Conservation (phyloP, 2,888 invertebrate genomes). For the Aphidoletes aphidimyza region DNA sequence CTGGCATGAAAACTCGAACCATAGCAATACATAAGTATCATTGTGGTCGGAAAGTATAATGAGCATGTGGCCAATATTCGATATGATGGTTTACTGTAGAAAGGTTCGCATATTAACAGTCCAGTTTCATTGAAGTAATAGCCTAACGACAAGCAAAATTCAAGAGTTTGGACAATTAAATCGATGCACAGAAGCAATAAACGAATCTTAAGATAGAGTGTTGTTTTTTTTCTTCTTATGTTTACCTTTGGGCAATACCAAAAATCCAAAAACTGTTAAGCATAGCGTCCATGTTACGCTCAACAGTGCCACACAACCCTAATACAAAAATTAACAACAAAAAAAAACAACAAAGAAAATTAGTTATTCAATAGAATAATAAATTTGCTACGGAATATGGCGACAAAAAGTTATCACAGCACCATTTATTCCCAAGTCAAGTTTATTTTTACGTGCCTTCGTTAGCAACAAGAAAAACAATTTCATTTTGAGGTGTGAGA, state of each 20-base stretch:
- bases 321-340: background rate
- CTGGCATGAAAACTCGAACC: constrained; percentile 90
- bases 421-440: background rate
- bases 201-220: constrained; percentile 44
- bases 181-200: background rate
- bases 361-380: too few relatives aligned
- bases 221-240: constrained; percentile 54
- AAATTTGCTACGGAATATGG: background rate
- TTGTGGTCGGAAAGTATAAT: constrained; percentile 90
- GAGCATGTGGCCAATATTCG: constrained; percentile 87
- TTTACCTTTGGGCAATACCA: constrained; percentile 81
- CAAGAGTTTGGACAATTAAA: too few relatives aligned
- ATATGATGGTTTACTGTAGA: constrained; percentile 77
- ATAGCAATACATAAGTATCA: constrained; percentile 92
- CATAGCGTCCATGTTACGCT: constrained; percentile 88
- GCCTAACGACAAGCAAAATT: constrained; percentile 65
- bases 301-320: constrained; percentile 87
- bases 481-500: background rate
- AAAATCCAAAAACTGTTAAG: constrained; percentile 82
- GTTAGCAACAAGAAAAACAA: background rate
- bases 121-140: constrained; percentile 90
- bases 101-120: constrained; percentile 87
- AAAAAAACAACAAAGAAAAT: background rate
- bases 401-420: background rate
- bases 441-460: background rate